Percentiles rank a stretch among this genome's conserved stretches.
phyloP scores from a whole-genome alignment of 2,113 vertebrate species.

The Tetrax tetrax region DNA sequence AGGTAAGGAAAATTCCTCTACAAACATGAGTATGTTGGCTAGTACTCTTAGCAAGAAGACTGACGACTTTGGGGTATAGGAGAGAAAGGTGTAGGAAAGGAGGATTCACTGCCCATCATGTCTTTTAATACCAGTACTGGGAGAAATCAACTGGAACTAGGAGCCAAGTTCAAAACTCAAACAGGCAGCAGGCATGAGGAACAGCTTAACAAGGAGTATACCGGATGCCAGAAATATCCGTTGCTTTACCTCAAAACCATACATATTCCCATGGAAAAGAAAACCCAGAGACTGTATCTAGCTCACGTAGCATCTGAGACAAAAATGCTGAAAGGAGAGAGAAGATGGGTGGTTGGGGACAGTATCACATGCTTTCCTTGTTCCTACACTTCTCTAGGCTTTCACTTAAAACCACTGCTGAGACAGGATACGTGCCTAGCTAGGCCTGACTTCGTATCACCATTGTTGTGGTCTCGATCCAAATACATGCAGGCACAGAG shows the following conservation, averaged over 20 bases:
- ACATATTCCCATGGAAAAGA: background rate
- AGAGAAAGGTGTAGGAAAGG: background rate
- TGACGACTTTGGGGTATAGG: background rate
- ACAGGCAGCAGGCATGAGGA: background rate
- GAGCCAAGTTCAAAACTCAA: background rate
- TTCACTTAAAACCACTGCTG: background rate
- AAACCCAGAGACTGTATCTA: background rate
- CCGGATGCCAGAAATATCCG: background rate
- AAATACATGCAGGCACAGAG: background rate
- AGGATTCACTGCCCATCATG: background rate
- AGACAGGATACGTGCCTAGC: background rate
- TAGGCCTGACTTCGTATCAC: background rate
- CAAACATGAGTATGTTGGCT: background rate
- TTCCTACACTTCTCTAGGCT: background rate
- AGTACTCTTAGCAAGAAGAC: background rate
- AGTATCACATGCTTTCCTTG: background rate
- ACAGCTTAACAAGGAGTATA: background rate
- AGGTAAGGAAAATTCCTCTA: background rate
- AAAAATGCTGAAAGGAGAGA: background rate
- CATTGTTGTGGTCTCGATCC: background rate
- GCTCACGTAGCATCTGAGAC: background rate
- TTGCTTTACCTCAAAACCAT: background rate
- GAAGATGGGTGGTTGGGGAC: fast-evolving
- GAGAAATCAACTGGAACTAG: background rate
- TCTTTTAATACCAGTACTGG: background rate